phyloP scores from a whole-genome alignment of 2,888 invertebrate species.

The Cheilosia pagana region DNA sequence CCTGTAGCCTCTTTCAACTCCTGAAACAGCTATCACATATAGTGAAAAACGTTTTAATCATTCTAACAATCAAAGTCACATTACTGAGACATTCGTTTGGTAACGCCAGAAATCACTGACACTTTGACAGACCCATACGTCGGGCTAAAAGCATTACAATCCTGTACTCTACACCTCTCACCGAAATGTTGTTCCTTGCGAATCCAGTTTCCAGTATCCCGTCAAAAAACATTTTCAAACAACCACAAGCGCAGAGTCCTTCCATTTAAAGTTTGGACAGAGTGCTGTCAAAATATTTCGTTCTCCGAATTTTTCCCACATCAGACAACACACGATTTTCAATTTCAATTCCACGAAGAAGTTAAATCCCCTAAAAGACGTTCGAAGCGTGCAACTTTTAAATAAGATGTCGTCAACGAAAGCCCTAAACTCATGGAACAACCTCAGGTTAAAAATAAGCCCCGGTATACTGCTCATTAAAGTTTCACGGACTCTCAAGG shows the following conservation, averaged over 20 bases:
- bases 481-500: conserved; percentile 13
- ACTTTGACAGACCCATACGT: background rate
- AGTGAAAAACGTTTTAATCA: too few species aligned
- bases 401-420: conserved; percentile 25
- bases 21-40: too few species aligned
- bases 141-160: conserved; percentile 5
- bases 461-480: conserved; percentile 19
- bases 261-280: conserved; percentile 33
- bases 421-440: background rate
- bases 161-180: too few species aligned
- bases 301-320: background rate
- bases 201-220: background rate
- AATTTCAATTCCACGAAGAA: background rate
- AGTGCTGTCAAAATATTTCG: conserved; percentile 29
- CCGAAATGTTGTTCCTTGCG: background rate
- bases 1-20: too few species aligned
- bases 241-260: background rate
- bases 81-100: too few species aligned
- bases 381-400: conserved; percentile 14
- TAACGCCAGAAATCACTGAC: background rate
- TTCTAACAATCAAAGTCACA: too few species aligned
- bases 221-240: conserved; percentile 11
- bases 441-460: conserved; percentile 6
- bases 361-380: background rate
- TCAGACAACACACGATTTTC: background rate